Conservation (phyloP, 2,888 invertebrate species). For the Atethmia centrago region DNA sequence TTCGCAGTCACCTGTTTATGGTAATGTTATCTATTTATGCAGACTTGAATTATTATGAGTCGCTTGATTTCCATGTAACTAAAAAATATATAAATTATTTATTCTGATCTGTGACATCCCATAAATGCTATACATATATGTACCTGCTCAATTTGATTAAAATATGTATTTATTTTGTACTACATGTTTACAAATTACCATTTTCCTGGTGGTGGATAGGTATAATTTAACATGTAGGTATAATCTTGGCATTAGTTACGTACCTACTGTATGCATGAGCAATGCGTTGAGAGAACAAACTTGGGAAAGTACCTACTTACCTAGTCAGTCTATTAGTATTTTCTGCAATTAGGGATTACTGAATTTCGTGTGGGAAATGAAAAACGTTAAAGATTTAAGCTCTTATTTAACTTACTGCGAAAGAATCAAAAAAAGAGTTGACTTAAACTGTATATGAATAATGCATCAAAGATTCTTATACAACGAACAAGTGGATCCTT, state of each 20-base stretch:
- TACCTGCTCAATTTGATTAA: conserved; percentile 7
- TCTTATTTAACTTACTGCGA: not conserved
- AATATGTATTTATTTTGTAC: conserved; percentile 15
- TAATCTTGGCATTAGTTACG: not conserved
- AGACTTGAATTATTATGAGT: conserved; percentile 56
- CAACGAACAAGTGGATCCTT: conserved; percentile 14
- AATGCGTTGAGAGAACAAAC: conserved; percentile 1
- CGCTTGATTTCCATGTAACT: conserved; percentile 41
- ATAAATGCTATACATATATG: conserved; percentile 15
- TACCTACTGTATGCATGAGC: not conserved
- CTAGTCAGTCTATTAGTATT: not conserved
- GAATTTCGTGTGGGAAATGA: conserved; percentile 10
- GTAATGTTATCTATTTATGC: conserved; percentile 68
- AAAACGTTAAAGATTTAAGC: conserved; percentile 10
- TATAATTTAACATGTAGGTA: not conserved
- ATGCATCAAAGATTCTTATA: conserved; percentile 18
- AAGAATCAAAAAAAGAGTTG: conserved; percentile 8
- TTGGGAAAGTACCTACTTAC: not conserved
- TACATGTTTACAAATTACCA: conserved; percentile 1
- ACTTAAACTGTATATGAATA: conserved; percentile 38
- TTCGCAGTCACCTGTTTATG: conserved; percentile 69
- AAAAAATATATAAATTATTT: conserved; percentile 44
- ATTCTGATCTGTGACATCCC: conserved; percentile 21
- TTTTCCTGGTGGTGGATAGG: conserved; percentile 22
- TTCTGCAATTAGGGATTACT: conserved; percentile 12